Conservation (phyloP, 2,113 vertebrate genomes). For the Pan paniscus region DNA sequence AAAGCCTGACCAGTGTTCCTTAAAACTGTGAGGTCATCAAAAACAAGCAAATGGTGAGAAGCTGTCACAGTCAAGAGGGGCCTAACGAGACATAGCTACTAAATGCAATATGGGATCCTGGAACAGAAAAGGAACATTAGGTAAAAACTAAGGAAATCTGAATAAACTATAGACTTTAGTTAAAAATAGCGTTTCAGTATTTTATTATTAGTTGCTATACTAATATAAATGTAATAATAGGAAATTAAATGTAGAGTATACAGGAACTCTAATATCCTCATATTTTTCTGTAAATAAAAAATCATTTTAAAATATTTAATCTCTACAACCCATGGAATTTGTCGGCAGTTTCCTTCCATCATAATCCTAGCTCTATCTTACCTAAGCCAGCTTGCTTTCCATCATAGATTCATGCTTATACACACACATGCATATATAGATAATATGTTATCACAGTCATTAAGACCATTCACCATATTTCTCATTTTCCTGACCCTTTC, state of each 20-base stretch:
- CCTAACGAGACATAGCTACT: background rate
- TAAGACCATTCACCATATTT: background rate
- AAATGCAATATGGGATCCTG: background rate
- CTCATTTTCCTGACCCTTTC: background rate
- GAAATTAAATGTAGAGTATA: background rate
- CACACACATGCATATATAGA: background rate
- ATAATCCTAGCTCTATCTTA: background rate
- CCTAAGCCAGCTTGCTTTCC: background rate
- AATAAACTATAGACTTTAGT: background rate
- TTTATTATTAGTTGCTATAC: background rate
- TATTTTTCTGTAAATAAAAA: constrained; percentile 4
- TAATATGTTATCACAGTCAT: background rate
- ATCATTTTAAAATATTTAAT: background rate
- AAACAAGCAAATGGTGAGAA: background rate
- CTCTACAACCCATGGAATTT: background rate
- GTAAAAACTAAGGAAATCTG: background rate
- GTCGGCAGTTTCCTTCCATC: background rate
- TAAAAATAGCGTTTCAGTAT: background rate
- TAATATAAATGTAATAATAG: background rate
- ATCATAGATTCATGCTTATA: background rate
- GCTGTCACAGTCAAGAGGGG: background rate
- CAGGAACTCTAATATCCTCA: background rate
- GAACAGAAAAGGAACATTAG: background rate
- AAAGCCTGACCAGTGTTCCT: background rate
- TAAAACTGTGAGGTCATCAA: background rate